Base-by-base conservation (phyloP, 2,888 invertebrate genomes). In the Cephus pulcher region DNA sequence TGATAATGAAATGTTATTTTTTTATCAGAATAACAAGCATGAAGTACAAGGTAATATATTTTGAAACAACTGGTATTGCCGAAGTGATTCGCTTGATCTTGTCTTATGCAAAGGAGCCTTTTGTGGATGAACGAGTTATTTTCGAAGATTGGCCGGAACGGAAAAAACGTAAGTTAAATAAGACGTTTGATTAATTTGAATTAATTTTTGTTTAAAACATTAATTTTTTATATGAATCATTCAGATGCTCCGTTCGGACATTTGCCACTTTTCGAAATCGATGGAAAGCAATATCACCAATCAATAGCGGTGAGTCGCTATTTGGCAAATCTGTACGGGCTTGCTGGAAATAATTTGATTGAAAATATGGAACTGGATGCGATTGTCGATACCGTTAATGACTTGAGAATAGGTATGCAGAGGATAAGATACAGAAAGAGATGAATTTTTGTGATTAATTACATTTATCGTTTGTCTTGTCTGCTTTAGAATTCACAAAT, bases 311-410 rank as follows among this genome's bases (percentile, higher is more conserved):
- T 79, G n/a, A 37, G 35, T 32, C 77, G 80, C 33, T 81, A 76
- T 73, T 73, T 81, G 15, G 80, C 77, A 15, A 77, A 78, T 11
- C 30, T 76, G 23, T 79, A 71, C 35, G 74, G 69, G 1, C 77
- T 81, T 34, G 79, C 75, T 23, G 80, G 80, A 23, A 34, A 56
- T 1, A 33, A 77, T n/a, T 70, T 76, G n/a, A 68, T 75, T 35
- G 79, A 81, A 32, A 76, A 75, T 69, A 68, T 79, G 12, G 78
- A 77, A 40, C 73, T 81, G 30, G 80, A 79, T 30, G 35, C 78
- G 1, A 73, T 81, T 33, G 79, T 73, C n/a, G 75, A 79, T 35
- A 70, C 76, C 37, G 69, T 81, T 34, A 69, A 79, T 40, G 80
- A 80, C 33, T 76, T 77, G 34, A 73, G 80, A 76, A 69, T 40